Conservation (phyloP, 2,797 vertebrate species). For the Crypturellus tataupa region DNA sequence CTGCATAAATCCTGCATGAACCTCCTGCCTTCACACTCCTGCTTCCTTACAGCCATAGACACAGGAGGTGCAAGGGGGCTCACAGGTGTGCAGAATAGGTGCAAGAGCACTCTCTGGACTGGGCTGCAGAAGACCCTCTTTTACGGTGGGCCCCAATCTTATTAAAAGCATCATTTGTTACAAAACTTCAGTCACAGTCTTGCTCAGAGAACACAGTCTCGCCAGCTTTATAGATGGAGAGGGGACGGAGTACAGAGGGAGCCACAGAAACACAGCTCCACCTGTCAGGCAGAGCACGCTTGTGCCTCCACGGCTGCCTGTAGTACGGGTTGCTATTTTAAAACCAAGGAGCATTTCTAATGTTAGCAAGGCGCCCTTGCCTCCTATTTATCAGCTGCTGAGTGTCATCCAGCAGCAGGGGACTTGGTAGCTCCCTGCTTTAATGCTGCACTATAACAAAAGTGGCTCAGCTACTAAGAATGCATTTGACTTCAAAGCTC, state of each 20-base stretch:
- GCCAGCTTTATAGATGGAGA: neutral
- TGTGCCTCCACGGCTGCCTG: rapidly evolving
- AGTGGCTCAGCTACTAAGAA: slow-evolving; percentile 20
- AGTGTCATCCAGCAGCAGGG: neutral
- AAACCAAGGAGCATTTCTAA: neutral
- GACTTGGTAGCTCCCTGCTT: neutral
- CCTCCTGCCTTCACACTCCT: rapidly evolving
- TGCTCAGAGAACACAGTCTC: neutral
- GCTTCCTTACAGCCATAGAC: neutral
- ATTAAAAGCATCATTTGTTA: neutral
- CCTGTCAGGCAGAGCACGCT: too few species aligned
- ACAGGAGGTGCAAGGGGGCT: neutral
- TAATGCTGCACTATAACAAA: neutral
- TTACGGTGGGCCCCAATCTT: neutral
- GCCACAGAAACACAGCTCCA: neutral
- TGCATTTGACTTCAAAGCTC: slow-evolving; percentile 18
- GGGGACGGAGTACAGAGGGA: neutral
- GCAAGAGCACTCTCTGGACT: rapidly evolving
- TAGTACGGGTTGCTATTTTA: neutral
- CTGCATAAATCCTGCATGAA: neutral
- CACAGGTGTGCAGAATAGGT: neutral
- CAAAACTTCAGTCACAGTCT: neutral
- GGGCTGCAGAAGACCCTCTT: neutral
- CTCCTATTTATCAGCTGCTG: neutral
- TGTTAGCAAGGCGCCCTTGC: neutral